phyloP scores from a whole-genome alignment of 2,113 vertebrate species.

The Cettia cetti region DNA sequence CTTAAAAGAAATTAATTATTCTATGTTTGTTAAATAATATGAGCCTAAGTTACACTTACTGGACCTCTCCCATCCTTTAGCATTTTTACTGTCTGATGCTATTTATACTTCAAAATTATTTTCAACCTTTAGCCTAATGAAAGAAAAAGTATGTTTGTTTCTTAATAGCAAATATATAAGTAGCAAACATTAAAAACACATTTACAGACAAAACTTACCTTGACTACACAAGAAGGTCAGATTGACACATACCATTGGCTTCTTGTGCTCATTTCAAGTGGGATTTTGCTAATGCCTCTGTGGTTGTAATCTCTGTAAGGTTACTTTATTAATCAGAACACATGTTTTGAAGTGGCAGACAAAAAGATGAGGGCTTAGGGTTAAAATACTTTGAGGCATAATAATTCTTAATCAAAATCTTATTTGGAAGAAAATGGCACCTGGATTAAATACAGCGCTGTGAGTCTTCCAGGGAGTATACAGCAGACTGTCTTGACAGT shows the following conservation, averaged over 20 bases:
- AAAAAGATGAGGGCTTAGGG: conserved; percentile 24
- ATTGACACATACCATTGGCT: not conserved
- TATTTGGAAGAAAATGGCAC: conserved; percentile 40
- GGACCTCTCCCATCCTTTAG: not conserved
- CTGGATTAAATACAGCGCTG: conserved; percentile 16
- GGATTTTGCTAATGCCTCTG: conserved; percentile 1
- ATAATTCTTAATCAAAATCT: conserved; percentile 73
- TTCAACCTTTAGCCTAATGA: conserved; percentile 23
- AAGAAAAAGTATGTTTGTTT: not conserved
- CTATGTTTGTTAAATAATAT: not conserved
- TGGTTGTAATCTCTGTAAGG: not conserved
- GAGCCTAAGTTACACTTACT: not conserved
- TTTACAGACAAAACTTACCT: not conserved
- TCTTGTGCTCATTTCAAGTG: conserved; percentile 3
- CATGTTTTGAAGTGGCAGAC: conserved; percentile 51
- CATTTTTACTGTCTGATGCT: not conserved
- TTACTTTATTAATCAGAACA: conserved; percentile 45
- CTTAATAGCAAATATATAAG: not conserved
- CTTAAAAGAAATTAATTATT: not conserved
- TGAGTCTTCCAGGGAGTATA: conserved; percentile 50
- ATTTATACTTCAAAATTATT: not conserved
- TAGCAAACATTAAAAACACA: not conserved
- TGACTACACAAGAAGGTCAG: not conserved
- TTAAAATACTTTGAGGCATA: conserved; percentile 51
- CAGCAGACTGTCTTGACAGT: conserved; percentile 65